These are phyloP conservation scores for Drosophila parvula DNA, from an alignment of 1,140 invertebrate species.

Conservation along the genomic window DNA sequence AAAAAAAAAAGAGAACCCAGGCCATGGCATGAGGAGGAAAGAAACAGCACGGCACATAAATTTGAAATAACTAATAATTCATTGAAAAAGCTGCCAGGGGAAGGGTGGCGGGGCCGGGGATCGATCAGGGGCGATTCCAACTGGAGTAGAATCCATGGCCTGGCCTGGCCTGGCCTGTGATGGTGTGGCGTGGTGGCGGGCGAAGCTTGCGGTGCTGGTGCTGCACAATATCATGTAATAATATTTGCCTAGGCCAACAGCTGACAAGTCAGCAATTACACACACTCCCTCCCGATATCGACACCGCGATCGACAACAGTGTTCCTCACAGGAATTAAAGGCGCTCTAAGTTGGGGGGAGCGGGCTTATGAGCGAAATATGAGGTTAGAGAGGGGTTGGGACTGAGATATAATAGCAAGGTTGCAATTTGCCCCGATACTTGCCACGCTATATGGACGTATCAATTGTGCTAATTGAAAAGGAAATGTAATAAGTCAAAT, in stretches of 20 bases:
- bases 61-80: conserved; percentile 82
- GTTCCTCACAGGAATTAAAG: conserved; percentile 34
- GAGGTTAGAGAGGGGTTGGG: background rate
- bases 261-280: conserved; percentile 64
- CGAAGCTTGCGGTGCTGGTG: conserved; percentile 3
- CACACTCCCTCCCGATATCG: conserved; percentile 32
- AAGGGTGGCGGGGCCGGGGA: conserved; percentile 17
- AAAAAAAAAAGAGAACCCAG: conserved; percentile 45
- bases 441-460: background rate
- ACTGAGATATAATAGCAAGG: conserved; percentile 9
- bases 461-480: conserved; percentile 22
- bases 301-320: conserved; percentile 16
- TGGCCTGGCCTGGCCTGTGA: background rate
- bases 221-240: conserved; percentile 71
- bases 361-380: conserved; percentile 2
- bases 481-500: conserved; percentile 3
- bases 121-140: conserved; percentile 11
- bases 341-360: background rate
- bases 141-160: conserved; percentile 19
- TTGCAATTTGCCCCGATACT: background rate
- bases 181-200: background rate
- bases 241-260: conserved; percentile 78
- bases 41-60: conserved; percentile 69
- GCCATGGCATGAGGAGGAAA: conserved; percentile 13
- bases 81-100: conserved; percentile 60